Evolutionary conservation across 64 coral and sea anemone species (phyloP).

Genomic region (Dendronephthya gigantea): DNA sequence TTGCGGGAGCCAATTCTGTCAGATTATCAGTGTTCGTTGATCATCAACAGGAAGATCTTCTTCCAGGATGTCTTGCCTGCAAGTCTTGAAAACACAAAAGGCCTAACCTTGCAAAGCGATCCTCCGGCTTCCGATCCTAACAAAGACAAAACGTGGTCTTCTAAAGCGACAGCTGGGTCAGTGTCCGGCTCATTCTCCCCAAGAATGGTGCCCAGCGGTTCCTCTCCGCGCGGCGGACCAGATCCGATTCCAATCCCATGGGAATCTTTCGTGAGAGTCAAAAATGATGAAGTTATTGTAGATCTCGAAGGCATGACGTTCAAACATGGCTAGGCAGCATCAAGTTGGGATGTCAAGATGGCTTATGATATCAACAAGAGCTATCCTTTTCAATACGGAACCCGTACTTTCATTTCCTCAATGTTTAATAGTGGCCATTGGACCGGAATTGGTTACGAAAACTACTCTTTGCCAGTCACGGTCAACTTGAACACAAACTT

Average conservation of each 20-base stretch:
- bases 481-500: not conserved
- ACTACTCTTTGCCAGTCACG: not conserved
- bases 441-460: not conserved
- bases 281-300: too few species aligned
- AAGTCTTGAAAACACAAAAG: not conserved
- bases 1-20: not conserved
- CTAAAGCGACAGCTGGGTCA: not conserved
- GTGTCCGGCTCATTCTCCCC: not conserved
- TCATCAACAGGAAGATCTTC: conserved; percentile 11
- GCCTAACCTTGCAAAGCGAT: not conserved
- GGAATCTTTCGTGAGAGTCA: not conserved
- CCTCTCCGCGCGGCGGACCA: too few species aligned
- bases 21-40: not conserved
- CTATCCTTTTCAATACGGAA: too few species aligned
- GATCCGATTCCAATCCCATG: not conserved
- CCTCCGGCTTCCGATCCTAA: not conserved
- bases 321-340: not conserved
- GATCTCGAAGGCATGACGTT: too few species aligned
- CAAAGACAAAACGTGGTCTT: conserved; percentile 8
- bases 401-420: too few species aligned
- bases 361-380: too few species aligned
- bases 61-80: not conserved
- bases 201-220: not conserved
- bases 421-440: too few species aligned
- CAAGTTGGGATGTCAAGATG: too few species aligned